phyloP scores from a whole-genome alignment of 2,797 vertebrate genomes.

The Rhynchonycteris naso region DNA sequence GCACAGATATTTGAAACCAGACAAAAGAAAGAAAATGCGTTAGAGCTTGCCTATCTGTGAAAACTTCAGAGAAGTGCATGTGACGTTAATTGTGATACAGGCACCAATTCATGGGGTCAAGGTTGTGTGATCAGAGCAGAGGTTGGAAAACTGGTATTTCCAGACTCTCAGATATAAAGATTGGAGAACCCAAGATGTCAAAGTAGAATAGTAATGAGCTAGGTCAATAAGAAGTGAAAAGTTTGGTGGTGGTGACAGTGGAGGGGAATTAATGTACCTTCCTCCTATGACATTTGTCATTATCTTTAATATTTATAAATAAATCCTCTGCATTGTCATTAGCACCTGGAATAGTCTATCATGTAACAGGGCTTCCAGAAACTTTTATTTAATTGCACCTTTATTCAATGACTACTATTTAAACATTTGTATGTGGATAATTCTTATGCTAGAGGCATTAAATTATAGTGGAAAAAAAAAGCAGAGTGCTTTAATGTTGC shows the following conservation, averaged over 20 bases:
- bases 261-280: neutral
- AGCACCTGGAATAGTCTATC: neutral
- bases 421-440: constrained; percentile 43
- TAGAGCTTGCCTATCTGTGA: neutral
- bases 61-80: neutral
- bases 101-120: neutral
- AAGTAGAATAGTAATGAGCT: neutral
- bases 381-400: constrained; percentile 39
- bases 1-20: neutral
- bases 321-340: constrained; percentile 15
- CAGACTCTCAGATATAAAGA: neutral
- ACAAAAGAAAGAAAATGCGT: neutral
- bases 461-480: constrained; percentile 39
- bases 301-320: neutral
- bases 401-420: constrained; percentile 26
- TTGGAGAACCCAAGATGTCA: neutral
- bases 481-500: constrained; percentile 36
- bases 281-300: neutral
- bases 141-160: neutral
- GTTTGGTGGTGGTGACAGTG: neutral
- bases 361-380: neutral
- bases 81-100: neutral
- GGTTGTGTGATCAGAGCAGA: neutral
- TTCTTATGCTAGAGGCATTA: constrained; percentile 31
- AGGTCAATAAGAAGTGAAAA: neutral